Conservation (phyloP, 2,797 vertebrate species). For the Paratrypauchen microcephalus region DNA sequence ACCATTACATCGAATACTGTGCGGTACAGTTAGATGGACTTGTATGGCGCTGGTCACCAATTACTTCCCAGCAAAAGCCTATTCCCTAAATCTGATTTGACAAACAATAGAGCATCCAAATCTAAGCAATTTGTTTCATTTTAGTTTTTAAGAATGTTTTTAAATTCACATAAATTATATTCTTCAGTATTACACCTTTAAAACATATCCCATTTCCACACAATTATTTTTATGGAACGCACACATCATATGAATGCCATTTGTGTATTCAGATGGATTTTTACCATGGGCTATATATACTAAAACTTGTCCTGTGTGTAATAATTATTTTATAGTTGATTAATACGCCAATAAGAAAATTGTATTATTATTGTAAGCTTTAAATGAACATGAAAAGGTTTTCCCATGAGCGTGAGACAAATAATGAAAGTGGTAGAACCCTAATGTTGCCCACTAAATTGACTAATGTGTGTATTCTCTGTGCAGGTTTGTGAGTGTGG, state of each 20-base stretch:
- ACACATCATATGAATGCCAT: neutral
- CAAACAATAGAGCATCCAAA: neutral
- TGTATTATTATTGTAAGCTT: neutral
- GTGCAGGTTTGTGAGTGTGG: slow-evolving; percentile 8
- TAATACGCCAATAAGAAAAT: too few species aligned
- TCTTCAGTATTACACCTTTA: neutral
- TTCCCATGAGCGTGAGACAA: neutral
- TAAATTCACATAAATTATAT: neutral
- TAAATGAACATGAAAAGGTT: neutral
- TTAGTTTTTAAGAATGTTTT: neutral
- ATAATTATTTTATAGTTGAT: neutral
- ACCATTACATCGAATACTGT: slow-evolving; percentile 25
- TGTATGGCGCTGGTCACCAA: slow-evolving; percentile 19
- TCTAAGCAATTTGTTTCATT: neutral
- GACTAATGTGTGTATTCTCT: slow-evolving; percentile 1
- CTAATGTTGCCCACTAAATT: neutral
- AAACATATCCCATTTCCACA: neutral
- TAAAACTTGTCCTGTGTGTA: neutral
- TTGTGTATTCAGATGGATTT: neutral
- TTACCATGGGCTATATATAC: neutral
- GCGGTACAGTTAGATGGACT: slow-evolving; percentile 24
- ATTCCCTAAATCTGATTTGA: neutral
- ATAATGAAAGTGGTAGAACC: neutral
- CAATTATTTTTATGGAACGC: neutral
- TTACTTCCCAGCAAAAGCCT: neutral